These are phyloP conservation scores for Scolanthus callimorphus DNA, from an alignment of 92 coral and sea anemone genomes.

Conservation along the genomic window DNA sequence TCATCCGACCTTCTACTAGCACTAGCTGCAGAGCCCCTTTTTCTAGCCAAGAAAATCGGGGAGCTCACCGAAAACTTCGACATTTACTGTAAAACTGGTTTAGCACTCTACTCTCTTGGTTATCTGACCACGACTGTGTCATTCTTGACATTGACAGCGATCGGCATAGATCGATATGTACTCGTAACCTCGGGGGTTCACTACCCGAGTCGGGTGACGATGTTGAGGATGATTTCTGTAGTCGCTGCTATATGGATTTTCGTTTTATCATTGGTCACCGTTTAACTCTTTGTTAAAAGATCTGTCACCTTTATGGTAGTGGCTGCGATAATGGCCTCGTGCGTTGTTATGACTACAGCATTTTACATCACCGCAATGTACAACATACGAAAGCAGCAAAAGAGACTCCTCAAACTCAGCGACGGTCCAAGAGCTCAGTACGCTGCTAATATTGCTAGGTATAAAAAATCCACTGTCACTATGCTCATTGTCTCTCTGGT, in stretches of 20 bases:
- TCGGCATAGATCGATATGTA: slow-evolving; percentile 9
- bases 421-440: not conserved
- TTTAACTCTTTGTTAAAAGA: slow-evolving; percentile 3
- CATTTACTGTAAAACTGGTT: slow-evolving; percentile 7
- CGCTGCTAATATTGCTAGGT: not conserved
- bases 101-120: not conserved
- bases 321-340: slow-evolving; percentile 6
- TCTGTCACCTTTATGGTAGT: slow-evolving; percentile 2
- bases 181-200: slow-evolving; percentile 7
- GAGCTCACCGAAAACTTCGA: slow-evolving; percentile 4
- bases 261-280: slow-evolving; percentile 1
- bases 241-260: slow-evolving; percentile 11
- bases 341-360: slow-evolving; percentile 9
- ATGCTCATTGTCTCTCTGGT: slow-evolving; percentile 6
- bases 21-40: not conserved
- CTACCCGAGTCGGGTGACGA: slow-evolving; percentile 4
- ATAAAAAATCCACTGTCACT: slow-evolving; percentile 5
- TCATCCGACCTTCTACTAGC: slow-evolving; percentile 12
- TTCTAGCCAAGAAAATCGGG: slow-evolving; percentile 11
- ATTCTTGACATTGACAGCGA: slow-evolving; percentile 8
- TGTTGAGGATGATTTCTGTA: not conserved
- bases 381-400: slow-evolving; percentile 1
- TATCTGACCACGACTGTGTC: slow-evolving; percentile 1
- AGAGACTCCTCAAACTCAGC: not conserved
- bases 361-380: not conserved